Evolutionary conservation across 2,113 vertebrate species (phyloP).

Genomic region (Percina caprodes): DNA sequence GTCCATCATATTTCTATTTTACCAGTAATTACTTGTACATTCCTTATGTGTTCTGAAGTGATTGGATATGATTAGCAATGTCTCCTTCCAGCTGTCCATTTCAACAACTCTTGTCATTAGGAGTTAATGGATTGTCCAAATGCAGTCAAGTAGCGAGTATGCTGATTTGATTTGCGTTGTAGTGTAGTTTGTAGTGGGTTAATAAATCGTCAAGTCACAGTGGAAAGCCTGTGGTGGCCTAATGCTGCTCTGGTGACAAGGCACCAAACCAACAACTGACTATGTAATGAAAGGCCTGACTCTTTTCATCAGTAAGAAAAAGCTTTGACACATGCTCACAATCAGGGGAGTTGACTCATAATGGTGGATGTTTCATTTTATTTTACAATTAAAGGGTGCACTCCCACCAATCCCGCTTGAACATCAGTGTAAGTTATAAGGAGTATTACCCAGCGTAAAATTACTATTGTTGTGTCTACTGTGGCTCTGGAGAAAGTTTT

Average conservation of each 20-base stretch:
- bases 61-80: conserved; percentile 40
- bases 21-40: conserved; percentile 24
- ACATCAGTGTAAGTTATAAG: not conserved
- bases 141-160: conserved; percentile 11
- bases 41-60: conserved; percentile 40
- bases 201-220: conserved; percentile 41
- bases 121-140: conserved; percentile 28
- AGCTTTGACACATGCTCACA: conserved; percentile 20
- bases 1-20: conserved; percentile 39
- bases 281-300: conserved; percentile 31
- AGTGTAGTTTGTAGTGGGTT: no score
- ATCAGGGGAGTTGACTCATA: not conserved
- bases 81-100: conserved; percentile 22
- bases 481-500: not conserved
- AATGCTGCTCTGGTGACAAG: conserved; percentile 24
- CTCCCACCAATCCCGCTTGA: not conserved
- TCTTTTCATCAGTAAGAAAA: conserved; percentile 1
- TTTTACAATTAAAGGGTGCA: not conserved
- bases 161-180: conserved; percentile 17
- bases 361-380: not conserved
- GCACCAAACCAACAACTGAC: conserved; percentile 38
- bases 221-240: conserved; percentile 6
- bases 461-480: not conserved
- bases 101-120: conserved; percentile 28
- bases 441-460: not conserved